A percentile compares a stretch with the other conserved stretches of the same genome.
phyloP scores from a whole-genome alignment of 2,888 invertebrate genomes.

The Byasa hedistus region DNA sequence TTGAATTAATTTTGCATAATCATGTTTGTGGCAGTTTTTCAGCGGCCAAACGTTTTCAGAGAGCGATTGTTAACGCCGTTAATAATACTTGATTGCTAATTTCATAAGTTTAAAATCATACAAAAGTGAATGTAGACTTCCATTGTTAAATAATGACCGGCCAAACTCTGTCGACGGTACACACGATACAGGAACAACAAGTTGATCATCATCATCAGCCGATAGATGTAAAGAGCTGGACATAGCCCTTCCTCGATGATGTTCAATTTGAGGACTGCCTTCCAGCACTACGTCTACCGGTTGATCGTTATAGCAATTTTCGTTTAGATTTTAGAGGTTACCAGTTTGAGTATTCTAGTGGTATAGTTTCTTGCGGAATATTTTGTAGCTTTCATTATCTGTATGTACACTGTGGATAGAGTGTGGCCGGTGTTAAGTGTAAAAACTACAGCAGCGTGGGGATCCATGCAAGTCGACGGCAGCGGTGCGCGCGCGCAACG shows the following conservation, averaged over 20 bases:
- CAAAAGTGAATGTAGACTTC: slow-evolving; percentile 40
- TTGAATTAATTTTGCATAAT: no score
- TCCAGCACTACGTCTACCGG: no score
- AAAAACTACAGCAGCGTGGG: slow-evolving; percentile 35
- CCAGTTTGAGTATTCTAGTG: no score
- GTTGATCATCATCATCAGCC: no score
- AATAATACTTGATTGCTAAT: slow-evolving; percentile 44
- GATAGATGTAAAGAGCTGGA: no score
- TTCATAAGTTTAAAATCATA: slow-evolving; percentile 32
- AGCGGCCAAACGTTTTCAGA: slow-evolving; percentile 31
- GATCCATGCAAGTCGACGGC: slow-evolving; percentile 45
- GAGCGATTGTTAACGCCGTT: slow-evolving; percentile 39
- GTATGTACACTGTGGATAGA: slow-evolving; percentile 1
- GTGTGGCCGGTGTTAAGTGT: slow-evolving; percentile 5
- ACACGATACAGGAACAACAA: no score
- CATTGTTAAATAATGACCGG: slow-evolving; percentile 36
- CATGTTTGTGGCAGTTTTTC: background rate
- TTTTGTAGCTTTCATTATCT: no score
- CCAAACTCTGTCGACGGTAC: slow-evolving; percentile 6
- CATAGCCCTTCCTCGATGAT: no score
- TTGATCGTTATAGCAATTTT: no score
- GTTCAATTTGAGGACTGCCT: no score
- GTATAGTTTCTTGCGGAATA: no score
- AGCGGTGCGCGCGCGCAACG: slow-evolving; percentile 19
- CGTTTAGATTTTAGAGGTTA: no score